These are phyloP conservation scores for Tretioscincus oriximinensis DNA, from an alignment of 2,113 vertebrate genomes.

Conservation along the genomic window DNA sequence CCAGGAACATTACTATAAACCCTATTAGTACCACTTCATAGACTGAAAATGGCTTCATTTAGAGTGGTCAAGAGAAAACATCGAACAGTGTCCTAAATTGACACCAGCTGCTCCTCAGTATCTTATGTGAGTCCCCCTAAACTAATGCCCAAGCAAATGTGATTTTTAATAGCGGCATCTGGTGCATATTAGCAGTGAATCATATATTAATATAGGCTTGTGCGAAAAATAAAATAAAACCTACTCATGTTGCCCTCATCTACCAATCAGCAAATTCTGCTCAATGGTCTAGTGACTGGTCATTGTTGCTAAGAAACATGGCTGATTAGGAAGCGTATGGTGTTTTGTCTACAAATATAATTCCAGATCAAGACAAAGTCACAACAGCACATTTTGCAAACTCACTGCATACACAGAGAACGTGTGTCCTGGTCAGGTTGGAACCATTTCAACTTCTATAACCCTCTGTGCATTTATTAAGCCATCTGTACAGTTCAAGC, in stretches of 20 bases:
- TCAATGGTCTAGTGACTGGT: background rate
- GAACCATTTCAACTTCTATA: background rate
- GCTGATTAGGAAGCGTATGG: background rate
- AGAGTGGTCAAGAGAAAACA: constrained; percentile 32
- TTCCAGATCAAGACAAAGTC: fast-evolving
- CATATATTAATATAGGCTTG: constrained; percentile 50
- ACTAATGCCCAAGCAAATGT: constrained; percentile 51
- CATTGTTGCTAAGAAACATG: background rate
- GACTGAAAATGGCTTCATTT: constrained; percentile 33
- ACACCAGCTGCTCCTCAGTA: constrained; percentile 63
- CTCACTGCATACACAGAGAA: background rate
- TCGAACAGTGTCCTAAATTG: constrained; percentile 59
- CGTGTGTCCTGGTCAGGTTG: background rate
- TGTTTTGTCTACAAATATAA: constrained; percentile 1
- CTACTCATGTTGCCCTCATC: constrained; percentile 38
- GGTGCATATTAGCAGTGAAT: constrained; percentile 67
- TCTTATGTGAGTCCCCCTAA: constrained; percentile 50
- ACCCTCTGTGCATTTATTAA: background rate
- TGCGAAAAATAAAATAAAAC: constrained; percentile 39
- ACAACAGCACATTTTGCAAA: background rate
- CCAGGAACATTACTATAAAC: constrained; percentile 28
- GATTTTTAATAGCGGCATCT: constrained; percentile 59
- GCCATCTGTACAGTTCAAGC: background rate
- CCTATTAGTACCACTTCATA: constrained; percentile 38
- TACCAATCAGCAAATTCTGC: constrained; percentile 3